Percentiles rank a stretch among this genome's conserved stretches.
These are phyloP conservation scores for Bimastos eiseni DNA, from an alignment of 2,888 invertebrate genomes.

Conservation along the genomic window DNA sequence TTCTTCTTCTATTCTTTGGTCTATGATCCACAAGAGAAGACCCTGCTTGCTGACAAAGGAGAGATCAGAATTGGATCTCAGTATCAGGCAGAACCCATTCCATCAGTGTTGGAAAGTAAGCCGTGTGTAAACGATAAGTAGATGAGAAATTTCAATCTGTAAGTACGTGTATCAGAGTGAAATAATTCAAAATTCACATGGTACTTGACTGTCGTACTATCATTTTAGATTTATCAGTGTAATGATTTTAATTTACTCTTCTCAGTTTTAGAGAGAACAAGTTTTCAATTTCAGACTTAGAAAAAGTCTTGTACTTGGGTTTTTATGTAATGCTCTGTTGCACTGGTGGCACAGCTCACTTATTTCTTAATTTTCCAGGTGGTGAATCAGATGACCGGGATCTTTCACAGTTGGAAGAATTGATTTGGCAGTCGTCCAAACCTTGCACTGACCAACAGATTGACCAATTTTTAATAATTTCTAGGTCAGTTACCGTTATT, in stretches of 20 bases:
- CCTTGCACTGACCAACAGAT: constrained; percentile 88
- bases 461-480: constrained; percentile 92
- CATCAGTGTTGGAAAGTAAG: constrained; percentile 47
- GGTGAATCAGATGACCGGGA: constrained; percentile 70
- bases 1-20: constrained; percentile 99
- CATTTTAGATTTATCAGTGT: background rate
- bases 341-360: background rate
- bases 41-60: constrained; percentile 94
- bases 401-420: constrained; percentile 79
- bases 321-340: no score
- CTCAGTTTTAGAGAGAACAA: no score
- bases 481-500: constrained; percentile 68
- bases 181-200: background rate
- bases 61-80: constrained; percentile 88
- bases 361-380: constrained; percentile 17
- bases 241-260: no score
- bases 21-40: constrained; percentile 98
- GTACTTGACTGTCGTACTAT: background rate
- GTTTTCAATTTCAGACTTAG: no score
- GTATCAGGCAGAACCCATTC: constrained; percentile 87
- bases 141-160: background rate
- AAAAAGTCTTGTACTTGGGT: no score
- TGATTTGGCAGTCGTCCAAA: constrained; percentile 93
- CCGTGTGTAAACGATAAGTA: background rate
- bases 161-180: background rate